These are phyloP conservation scores for Corynorhinus townsendii DNA, from an alignment of 2,113 vertebrate genomes.

Conservation along the genomic window DNA sequence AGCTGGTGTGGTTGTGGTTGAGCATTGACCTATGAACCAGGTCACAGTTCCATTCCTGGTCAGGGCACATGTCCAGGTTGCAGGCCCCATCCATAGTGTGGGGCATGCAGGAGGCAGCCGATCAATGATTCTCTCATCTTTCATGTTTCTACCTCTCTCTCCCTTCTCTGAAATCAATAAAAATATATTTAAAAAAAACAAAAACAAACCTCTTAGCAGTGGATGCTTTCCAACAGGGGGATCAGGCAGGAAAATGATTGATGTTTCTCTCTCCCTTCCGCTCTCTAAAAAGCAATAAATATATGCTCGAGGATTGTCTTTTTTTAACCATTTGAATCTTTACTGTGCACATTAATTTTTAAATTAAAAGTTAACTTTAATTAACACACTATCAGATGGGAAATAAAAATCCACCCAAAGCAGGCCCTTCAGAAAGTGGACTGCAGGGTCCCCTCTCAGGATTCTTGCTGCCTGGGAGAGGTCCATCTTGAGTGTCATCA, in stretches of 20 bases:
- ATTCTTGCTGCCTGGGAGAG: not conserved
- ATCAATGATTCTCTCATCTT: not conserved
- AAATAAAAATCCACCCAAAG: conserved; percentile 7
- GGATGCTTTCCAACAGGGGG: not conserved
- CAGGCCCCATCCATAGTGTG: not conserved
- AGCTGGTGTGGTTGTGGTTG: too few relatives aligned
- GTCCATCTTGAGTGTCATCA: not conserved
- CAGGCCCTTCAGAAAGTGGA: not conserved
- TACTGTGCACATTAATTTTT: not conserved
- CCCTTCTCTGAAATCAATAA: not conserved
- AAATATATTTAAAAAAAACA: not conserved
- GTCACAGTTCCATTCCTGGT: not conserved
- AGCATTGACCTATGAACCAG: too few relatives aligned
- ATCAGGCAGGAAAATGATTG: not conserved
- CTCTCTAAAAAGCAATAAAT: too few relatives aligned
- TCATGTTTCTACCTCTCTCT: not conserved
- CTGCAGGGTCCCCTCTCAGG: not conserved
- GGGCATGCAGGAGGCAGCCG: not conserved
- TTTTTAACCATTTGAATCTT: not conserved
- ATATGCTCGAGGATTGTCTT: not conserved
- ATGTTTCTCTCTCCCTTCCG: not conserved
- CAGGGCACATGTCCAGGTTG: not conserved
- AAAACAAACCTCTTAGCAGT: not conserved
- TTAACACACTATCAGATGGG: not conserved
- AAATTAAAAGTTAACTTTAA: conserved; percentile 18